Base-by-base conservation (phyloP, 2,113 vertebrate species). In the Xyliphius kryptos region DNA sequence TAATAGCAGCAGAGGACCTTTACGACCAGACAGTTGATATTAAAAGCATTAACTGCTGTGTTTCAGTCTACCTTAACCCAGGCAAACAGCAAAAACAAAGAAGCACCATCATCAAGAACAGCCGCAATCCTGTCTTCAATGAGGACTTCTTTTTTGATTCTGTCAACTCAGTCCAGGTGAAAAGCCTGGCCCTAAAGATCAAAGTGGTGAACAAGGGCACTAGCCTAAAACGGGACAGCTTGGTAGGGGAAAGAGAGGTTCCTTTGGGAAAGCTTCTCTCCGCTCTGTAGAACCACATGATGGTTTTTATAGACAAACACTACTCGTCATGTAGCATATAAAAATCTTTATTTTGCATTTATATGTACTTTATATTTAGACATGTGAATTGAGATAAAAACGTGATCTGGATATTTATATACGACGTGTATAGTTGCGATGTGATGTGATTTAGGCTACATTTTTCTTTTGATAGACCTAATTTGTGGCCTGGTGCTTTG, bases 101-200 rank as follows among this genome's bases (percentile, higher is more conserved):
- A 53, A 97, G 96, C 88, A 97, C 92, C 79, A 93, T 97, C 19
- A 85, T 98, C 81, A 97, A 97, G 85, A 94, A 94, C 83, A 98
- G 93, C 85, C 90, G 92, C 73, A 94, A 92, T 76, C 96, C 96
- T 0, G 40, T 94, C 76, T 98, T 98, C 87, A 98, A 98, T 1
- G 95, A 98, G 82, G 96, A 98, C 79, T 98, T 98, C 83, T 98
- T 98, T 84, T 98, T 98, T 9, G 95, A 98, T 0, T 86, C 91
- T 1, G 80, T 98, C 63, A 90, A 89, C 20, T 78, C 87, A 0
- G 80, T 81, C 14, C 91, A 93, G 0, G 88, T 81, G 53, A 92
- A 91, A 71, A 94, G 87, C 77, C 86, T 97, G 78, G 87, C 90
- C 0, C 82, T 98, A 67, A 92, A 97, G 82, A 79, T 98, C 77